phyloP scores from a whole-genome alignment of 2,113 vertebrate genomes.

The Phylloscopus trochilus region DNA sequence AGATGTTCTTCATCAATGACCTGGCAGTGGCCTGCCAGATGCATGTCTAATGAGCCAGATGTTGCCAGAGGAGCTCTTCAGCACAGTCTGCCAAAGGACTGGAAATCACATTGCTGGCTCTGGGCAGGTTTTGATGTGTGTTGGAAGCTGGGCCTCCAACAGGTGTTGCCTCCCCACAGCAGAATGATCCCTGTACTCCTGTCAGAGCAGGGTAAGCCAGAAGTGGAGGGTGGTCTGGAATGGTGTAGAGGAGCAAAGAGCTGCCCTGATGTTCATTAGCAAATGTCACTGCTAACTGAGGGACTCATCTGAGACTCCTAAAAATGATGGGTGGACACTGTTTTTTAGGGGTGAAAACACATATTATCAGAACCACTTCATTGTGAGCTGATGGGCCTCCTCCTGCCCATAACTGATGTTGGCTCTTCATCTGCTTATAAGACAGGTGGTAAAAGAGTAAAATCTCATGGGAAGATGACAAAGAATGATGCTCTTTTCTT shows the following conservation, averaged over 20 bases:
- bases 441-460: neutral
- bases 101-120: neutral
- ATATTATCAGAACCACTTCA: neutral
- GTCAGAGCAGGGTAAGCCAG: neutral
- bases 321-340: neutral
- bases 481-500: neutral
- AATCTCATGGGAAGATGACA: neutral
- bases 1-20: neutral
- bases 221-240: neutral
- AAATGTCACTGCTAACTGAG: neutral
- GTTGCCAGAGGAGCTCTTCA: conserved; percentile 15
- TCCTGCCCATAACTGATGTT: neutral
- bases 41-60: neutral
- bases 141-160: neutral
- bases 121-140: neutral
- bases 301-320: neutral
- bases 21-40: neutral
- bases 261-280: neutral
- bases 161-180: neutral
- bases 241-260: neutral
- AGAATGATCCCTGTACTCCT: neutral
- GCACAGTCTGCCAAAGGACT: neutral
- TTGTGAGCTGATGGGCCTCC: neutral
- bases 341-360: neutral
- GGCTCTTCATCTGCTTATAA: neutral